Evolutionary conservation across 2,888 invertebrate species (phyloP).

Genomic region (Halictus ligatus): DNA sequence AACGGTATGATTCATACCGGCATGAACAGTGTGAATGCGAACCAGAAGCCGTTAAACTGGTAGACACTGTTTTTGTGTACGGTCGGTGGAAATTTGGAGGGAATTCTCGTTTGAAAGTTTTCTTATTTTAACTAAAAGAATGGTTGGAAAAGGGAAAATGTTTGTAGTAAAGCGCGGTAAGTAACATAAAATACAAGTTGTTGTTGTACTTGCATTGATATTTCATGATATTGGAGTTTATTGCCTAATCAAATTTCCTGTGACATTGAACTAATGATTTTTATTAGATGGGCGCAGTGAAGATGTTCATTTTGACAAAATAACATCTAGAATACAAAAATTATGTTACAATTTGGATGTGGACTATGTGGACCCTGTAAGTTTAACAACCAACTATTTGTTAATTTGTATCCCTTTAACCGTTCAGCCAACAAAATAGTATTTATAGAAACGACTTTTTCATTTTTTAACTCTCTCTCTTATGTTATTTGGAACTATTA

Average conservation of each 20-base stretch:
- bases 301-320: conserved; percentile 98
- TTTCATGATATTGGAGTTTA: background rate
- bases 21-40: too few species aligned
- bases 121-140: conserved; percentile 44
- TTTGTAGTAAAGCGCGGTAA: conserved; percentile 81
- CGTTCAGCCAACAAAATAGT: background rate
- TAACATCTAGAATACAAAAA: conserved; percentile 97
- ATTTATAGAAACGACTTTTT: background rate
- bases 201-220: conserved; percentile 9
- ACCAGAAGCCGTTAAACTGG: conserved; percentile 36
- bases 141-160: conserved; percentile 80
- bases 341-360: conserved; percentile 97
- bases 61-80: background rate
- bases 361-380: conserved; percentile 98
- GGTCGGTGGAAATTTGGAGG: background rate
- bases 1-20: too few species aligned
- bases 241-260: background rate
- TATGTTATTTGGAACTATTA: background rate
- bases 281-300: conserved; percentile 92
- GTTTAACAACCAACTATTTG: conserved; percentile 31
- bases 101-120: background rate
- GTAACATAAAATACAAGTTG: conserved; percentile 2
- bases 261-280: conserved; percentile 16
- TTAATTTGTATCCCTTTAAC: background rate
- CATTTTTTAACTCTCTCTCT: background rate